Percentiles rank a stretch among this genome's conserved stretches.
Evolutionary conservation across 2,797 vertebrate genomes (phyloP).

Genomic region (Anas capensis): DNA sequence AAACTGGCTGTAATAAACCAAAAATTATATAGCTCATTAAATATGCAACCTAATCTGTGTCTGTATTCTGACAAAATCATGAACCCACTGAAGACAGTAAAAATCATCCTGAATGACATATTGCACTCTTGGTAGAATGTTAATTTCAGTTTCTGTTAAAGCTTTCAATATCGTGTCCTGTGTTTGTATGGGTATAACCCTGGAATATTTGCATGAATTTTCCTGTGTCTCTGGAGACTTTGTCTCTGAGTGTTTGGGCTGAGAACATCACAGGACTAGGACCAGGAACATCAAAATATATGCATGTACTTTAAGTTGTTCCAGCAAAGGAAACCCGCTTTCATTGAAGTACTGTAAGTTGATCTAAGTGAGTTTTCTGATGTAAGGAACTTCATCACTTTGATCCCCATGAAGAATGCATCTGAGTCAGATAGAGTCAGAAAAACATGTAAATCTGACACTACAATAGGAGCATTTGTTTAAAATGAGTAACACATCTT

Average conservation of each 20-base stretch:
- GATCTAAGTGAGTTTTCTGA: constrained; percentile 58
- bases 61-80: not conserved
- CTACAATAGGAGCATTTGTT: constrained; percentile 63
- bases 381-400: constrained; percentile 59
- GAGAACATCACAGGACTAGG: constrained; percentile 18
- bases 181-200: not conserved
- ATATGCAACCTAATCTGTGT: not conserved
- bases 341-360: constrained; percentile 57
- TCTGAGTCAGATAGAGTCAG: constrained; percentile 29
- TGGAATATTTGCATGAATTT: constrained; percentile 1
- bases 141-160: not conserved
- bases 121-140: not conserved
- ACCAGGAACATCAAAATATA: constrained; percentile 21
- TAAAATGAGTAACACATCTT: constrained; percentile 63
- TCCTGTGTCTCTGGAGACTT: constrained; percentile 1
- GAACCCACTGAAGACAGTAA: not conserved
- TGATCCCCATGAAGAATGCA: constrained; percentile 62
- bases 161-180: not conserved
- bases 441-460: constrained; percentile 58
- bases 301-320: constrained; percentile 43
- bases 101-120: not conserved
- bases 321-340: constrained; percentile 49
- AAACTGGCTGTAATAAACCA: not conserved
- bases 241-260: not conserved
- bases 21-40: not conserved